A percentile compares a stretch with the other conserved stretches of the same genome.
These are phyloP conservation scores for Hesperophylax magnus DNA, from an alignment of 1,140 invertebrate species.

Conservation along the genomic window DNA sequence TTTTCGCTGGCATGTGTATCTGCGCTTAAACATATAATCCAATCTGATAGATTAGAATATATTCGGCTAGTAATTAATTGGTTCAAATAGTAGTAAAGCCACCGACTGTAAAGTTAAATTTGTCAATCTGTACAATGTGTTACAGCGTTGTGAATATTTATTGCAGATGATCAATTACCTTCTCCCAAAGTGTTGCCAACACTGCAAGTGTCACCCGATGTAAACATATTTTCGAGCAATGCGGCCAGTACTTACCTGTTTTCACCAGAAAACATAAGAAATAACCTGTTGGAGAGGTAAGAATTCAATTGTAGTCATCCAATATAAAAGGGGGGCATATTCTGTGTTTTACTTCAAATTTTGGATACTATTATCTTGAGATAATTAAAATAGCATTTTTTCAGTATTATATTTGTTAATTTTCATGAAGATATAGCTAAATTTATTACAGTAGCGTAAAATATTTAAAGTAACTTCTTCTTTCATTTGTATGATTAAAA, in stretches of 20 bases:
- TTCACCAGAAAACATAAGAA: slow-evolving; percentile 48
- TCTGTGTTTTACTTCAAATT: no score
- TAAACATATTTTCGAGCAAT: slow-evolving; percentile 67
- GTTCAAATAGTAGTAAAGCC: neutral
- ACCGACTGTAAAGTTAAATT: no score
- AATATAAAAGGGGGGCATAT: neutral
- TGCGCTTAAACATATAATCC: no score
- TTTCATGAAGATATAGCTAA: neutral
- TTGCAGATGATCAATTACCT: slow-evolving; percentile 62
- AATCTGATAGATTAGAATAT: neutral
- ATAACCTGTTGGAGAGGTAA: neutral
- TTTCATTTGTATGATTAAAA: no score
- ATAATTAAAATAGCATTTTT: no score
- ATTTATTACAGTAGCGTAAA: neutral
- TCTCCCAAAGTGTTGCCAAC: slow-evolving; percentile 63
- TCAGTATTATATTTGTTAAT: no score
- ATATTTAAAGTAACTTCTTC: neutral
- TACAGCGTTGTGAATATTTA: slow-evolving; percentile 53
- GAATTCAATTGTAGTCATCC: neutral
- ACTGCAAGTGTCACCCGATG: slow-evolving; percentile 62
- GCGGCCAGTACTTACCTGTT: slow-evolving; percentile 65
- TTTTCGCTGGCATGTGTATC: no score
- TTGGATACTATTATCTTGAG: neutral
- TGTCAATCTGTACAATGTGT: slow-evolving; percentile 1
- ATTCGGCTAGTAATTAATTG: neutral